These are phyloP conservation scores for Tetramorium alpestre DNA, from an alignment of 1,140 invertebrate species.

Conservation along the genomic window DNA sequence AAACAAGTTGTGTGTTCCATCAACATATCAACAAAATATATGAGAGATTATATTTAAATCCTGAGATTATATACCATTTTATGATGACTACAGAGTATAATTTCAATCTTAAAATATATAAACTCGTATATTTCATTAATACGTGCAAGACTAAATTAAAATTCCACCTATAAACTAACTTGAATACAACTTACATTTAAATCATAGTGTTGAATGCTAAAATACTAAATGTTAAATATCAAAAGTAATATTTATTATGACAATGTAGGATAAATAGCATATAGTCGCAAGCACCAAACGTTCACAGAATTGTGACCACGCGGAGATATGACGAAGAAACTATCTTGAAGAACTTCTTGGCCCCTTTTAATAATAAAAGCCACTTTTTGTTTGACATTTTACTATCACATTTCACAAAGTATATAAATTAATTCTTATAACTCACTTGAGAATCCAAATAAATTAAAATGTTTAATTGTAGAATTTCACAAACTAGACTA, in stretches of 20 bases:
- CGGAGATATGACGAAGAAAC: background rate
- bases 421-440: background rate
- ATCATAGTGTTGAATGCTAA: background rate
- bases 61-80: slow-evolving; percentile 10
- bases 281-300: slow-evolving; percentile 18
- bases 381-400: slow-evolving; percentile 1
- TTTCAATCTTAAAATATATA: slow-evolving; percentile 16
- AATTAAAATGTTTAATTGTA: background rate
- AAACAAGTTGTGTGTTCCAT: background rate
- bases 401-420: background rate
- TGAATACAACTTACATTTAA: slow-evolving; percentile 33
- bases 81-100: background rate
- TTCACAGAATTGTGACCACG: background rate
- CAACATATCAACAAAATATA: background rate
- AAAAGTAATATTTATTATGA: slow-evolving; percentile 3
- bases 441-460: background rate
- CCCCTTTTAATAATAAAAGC: slow-evolving; percentile 8
- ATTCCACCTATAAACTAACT: slow-evolving; percentile 1
- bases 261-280: slow-evolving; percentile 36
- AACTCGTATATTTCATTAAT: background rate
- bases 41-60: background rate
- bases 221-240: slow-evolving; percentile 8
- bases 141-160: background rate
- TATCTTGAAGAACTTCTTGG: slow-evolving; percentile 4
- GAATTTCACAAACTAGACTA: background rate